Evolutionary conservation across 2,797 vertebrate species (phyloP), one percentile per base, ranked within the genome.

Genomic region (Catharus ustulatus): DNA sequence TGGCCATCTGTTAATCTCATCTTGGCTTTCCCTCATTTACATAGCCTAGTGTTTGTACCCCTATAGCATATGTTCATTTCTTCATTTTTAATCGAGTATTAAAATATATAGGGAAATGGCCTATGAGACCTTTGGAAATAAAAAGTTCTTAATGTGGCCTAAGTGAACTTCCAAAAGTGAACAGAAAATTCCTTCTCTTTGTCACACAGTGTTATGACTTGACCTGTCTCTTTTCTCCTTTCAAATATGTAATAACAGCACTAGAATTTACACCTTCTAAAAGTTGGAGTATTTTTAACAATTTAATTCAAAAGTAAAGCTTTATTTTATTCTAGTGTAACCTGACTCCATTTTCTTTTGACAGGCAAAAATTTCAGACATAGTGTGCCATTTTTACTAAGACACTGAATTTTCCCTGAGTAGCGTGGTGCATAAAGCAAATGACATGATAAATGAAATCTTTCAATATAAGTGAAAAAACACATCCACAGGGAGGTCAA

Each of bases 51-150:
- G 54, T 81, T 84, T 86, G 46, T 19, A 88, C 58, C 58, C 59
- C 46, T 84, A 10, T 43, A 90, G 55, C 85, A 88, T 71, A 48
- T 81, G 69, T 86, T 90, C 11, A 58, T 93, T 62, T 75, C 76
- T 93, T 91, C 21, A 54, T 94, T 87, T 92, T 94, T 84, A 88
- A 85, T 87, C 64, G 85, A 80, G 13, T 80, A 87, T 58, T 87
- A 71, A 91, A 89, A 87, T 86, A 68, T 15, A 58, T 8, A 76
- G 27, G 27, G 46, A 94, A 93, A 94, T 57, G 55, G 55, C 40
- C 63, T 58, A 58, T 36, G 71, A 92, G 27, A 81, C 34, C 5
- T 11, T 15, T 20, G 27, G 45, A 61, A 71, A 36, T 15, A 49
- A 46, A 8, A 52, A 80, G 27, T 34, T 81, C 43, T 83, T 68